Evolutionary conservation across 2,113 vertebrate genomes (phyloP), one percentile per base, ranked within the genome.

Genomic region (Dipodomys spectabilis): DNA sequence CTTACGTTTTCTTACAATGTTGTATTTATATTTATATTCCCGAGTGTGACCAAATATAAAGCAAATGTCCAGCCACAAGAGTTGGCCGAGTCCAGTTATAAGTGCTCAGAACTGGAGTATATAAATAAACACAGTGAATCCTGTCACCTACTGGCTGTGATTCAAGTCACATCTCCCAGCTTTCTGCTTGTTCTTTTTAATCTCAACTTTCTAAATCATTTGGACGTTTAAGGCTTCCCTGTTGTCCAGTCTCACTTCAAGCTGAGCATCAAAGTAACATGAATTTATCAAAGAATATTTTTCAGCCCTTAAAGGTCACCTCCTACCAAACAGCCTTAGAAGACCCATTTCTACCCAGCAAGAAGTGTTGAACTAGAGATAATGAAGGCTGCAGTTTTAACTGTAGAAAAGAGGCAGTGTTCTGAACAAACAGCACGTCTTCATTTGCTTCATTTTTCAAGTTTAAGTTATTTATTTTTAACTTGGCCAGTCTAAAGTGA

Each of bases 121-220:
- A 78, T 49, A 88, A 81, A 84, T 64, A 91, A 94, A 94, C 32
- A 71, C 60, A 89, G 8, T 12, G 8, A 87, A 65, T 35, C 49
- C 81, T 67, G 35, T 19, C 39, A 35, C 53, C 62, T 62, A 53
- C 64, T 62, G 45, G 62, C 44, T 85, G 28, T 72, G 81, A 91
- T 30, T 88, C 8, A 91, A 90, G 73, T 82, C 92, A 92, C 74
- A 93, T 25, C 53, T 64, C 49, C 57, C 22, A 49, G 49, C 81
- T 77, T 90, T 78, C 78, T 87, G 68, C 68, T 74, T 92, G 85
- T 30, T 88, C 92, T 80, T 86, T 72, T 81, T 67, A 75, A 92
- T 71, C 81, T 94, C 72, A 28, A 62, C 73, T 94, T 93, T 89
- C 90, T 69, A 71, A 94, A 84, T 57, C 53, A 25, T 7, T 80